Base-by-base conservation (phyloP, 2,797 vertebrate genomes). In the Pristis pectinata region DNA sequence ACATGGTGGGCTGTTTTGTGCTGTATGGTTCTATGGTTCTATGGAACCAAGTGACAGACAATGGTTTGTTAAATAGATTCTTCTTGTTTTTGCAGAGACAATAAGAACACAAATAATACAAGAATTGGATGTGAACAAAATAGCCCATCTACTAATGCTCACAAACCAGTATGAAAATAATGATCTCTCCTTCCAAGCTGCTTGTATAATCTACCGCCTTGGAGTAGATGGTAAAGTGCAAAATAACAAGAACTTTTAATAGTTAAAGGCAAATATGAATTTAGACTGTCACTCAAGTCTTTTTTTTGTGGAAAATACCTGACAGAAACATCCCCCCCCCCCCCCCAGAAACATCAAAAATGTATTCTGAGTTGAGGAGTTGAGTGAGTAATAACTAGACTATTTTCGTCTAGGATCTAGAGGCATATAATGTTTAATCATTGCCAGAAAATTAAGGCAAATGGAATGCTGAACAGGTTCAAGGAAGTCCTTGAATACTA, bases 101-200 rank as follows among this genome's bases (percentile, higher is more conserved):
- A 95, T 95, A 67, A 44, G 0, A 0, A 72, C 95, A n/a, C 17
- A 15, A 27, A 95, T 97, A 95, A 94, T 96, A 94, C 95, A 96
- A 0, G 94, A 95, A 95, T 96, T 96, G 96, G 95, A 96, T 80
- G 95, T 95, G 64, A 94, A 95, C 44, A 61, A 96, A 94, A 95
- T 96, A 61, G 95, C 95, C 77, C 41, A 95, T 83, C 95, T 97
- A 95, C 95, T 97, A 95, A 96, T 95, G 94, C 93, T 97, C 94
- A 96, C 97, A 74, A 96, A 95, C 41, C 96, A 96, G 0, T 92
- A 94, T 89, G 96, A 96, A 95, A 94, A 96, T 80, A 94, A 95
- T 0, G 96, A 97, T 80, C 72, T 95, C 59, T 96, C 96, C 15
- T 96, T 96, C 74, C 96, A 97, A 34, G 96, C 96, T 94, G 97